Conservation (phyloP, 2,113 vertebrate genomes). For the Notechis scutatus region DNA sequence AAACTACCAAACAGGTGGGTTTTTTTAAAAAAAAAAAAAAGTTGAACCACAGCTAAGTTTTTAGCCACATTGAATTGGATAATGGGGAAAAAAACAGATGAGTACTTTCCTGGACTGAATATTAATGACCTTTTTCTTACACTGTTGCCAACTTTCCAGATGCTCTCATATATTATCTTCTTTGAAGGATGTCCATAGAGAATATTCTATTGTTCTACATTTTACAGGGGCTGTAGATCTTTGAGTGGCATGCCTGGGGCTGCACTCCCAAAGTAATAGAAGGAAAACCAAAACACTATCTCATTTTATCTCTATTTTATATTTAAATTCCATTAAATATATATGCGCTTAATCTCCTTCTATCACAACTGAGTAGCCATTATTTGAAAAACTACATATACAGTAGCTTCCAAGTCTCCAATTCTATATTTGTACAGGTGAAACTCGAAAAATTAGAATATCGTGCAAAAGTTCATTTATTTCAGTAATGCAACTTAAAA, state of each 20-base stretch:
- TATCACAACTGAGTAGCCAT: not conserved
- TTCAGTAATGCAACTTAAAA: too few relatives aligned
- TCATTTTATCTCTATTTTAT: not conserved
- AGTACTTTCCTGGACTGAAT: not conserved
- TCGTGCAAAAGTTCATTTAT: too few relatives aligned
- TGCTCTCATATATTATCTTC: not conserved
- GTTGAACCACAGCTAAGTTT: not conserved
- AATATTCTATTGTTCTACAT: not conserved
- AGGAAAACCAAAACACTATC: not conserved
- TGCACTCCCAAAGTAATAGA: not conserved
- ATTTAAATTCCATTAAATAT: not conserved
- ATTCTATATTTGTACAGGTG: not conserved
- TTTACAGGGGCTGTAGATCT: not conserved
- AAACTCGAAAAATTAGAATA: too few relatives aligned
- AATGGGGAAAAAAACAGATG: not conserved
- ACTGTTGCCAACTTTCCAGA: not conserved
- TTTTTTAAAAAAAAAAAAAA: not conserved
- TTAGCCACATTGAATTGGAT: not conserved
- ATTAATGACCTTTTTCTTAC: not conserved
- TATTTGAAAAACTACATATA: not conserved
- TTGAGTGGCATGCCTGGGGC: not conserved
- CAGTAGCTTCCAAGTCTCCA: not conserved
- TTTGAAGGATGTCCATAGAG: not conserved
- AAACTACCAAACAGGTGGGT: not conserved
- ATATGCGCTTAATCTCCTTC: not conserved